A percentile compares a stretch with the other conserved stretches of the same genome.
These are phyloP conservation scores for Neoaliturus tenellus DNA, from an alignment of 2,888 invertebrate genomes.

Conservation along the genomic window DNA sequence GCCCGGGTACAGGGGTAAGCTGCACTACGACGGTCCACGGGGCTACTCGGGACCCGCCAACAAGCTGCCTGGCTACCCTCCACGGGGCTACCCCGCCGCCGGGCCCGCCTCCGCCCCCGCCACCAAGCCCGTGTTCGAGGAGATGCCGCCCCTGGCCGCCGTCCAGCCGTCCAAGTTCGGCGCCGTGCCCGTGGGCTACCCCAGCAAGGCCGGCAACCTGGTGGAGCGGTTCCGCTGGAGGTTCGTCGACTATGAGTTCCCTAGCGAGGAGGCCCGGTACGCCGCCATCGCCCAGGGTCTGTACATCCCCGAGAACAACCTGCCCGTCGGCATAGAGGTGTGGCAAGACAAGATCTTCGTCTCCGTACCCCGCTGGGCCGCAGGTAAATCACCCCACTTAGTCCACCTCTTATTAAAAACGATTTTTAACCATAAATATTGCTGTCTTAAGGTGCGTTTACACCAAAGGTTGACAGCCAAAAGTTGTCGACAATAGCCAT, in stretches of 20 bases:
- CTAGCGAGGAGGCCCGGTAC: conserved; percentile 77
- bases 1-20: neutral
- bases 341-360: conserved; percentile 90
- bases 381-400: conserved; percentile 40
- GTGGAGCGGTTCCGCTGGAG: conserved; percentile 80
- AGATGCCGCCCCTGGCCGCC: neutral
- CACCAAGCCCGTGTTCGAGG: conserved; percentile 14
- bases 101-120: neutral
- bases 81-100: too few relatives aligned
- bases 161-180: neutral
- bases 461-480: too few relatives aligned
- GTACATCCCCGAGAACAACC: conserved; percentile 84
- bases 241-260: conserved; percentile 85
- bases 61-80: neutral
- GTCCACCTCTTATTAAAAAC: too few relatives aligned
- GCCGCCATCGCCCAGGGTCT: conserved; percentile 80
- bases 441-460: too few relatives aligned
- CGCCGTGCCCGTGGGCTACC: neutral
- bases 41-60: neutral
- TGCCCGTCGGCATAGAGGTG: conserved; percentile 89
- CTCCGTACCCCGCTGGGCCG: conserved; percentile 86
- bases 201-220: conserved; percentile 2
- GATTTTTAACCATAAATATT: too few relatives aligned
- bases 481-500: too few relatives aligned
- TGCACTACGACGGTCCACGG: neutral